Percentiles rank a stretch among this genome's conserved stretches.
Conservation (phyloP, 2,797 vertebrate species). For the Thunnus albacares region DNA sequence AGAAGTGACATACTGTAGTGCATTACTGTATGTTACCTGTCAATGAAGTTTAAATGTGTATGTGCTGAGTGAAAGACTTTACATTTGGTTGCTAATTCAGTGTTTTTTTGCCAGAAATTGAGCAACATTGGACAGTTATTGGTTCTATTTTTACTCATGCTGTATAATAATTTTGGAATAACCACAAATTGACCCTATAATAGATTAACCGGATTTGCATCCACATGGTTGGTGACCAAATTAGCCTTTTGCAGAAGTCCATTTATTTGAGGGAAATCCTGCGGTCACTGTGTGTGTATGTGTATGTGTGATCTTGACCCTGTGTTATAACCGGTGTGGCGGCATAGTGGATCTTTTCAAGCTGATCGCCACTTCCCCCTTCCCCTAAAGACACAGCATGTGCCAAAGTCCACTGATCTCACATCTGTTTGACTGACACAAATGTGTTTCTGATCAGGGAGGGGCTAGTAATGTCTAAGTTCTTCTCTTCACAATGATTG, state of each 20-base stretch:
- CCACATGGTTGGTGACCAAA: slow-evolving; percentile 6
- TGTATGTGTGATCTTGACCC: slow-evolving; percentile 24
- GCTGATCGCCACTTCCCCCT: slow-evolving; percentile 50
- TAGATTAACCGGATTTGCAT: slow-evolving; percentile 39
- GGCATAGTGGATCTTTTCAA: slow-evolving; percentile 37
- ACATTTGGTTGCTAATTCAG: slow-evolving; percentile 23
- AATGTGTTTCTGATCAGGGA: slow-evolving; percentile 5
- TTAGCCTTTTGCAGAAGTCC: slow-evolving; percentile 57
- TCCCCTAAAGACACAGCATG: slow-evolving; percentile 33
- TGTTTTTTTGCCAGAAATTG: slow-evolving; percentile 40
- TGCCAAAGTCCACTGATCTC: slow-evolving; percentile 45
- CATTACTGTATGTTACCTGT: neutral
- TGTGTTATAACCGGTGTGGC: slow-evolving; percentile 9
- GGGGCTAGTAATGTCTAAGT: neutral
- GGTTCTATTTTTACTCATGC: slow-evolving; percentile 20
- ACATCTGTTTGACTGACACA: slow-evolving; percentile 32
- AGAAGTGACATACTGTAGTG: neutral
- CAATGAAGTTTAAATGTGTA: neutral
- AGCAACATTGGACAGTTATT: slow-evolving; percentile 46
- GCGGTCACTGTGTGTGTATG: slow-evolving; percentile 5
- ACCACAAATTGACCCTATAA: slow-evolving; percentile 38
- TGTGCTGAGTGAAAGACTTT: slow-evolving; percentile 23
- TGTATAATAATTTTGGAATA: slow-evolving; percentile 47
- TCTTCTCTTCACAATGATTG: slow-evolving; percentile 5
- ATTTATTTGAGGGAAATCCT: slow-evolving; percentile 61